Percentiles rank a stretch among this genome's conserved stretches.
phyloP scores from a whole-genome alignment of 1,140 invertebrate species.

The Leptinotarsa defecta region DNA sequence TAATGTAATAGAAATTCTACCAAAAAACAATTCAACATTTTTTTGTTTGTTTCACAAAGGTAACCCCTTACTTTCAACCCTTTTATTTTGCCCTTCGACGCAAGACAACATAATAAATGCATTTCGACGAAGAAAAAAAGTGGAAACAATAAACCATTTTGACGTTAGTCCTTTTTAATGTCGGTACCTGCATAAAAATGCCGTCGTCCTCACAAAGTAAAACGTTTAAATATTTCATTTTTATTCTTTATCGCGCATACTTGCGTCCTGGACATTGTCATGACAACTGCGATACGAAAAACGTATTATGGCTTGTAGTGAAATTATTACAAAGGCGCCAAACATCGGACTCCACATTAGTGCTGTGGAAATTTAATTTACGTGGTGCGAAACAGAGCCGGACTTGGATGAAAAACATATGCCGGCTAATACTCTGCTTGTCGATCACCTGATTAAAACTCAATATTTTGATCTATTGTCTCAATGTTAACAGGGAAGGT shows the following conservation, averaged over 20 bases:
- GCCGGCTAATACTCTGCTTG: too few species aligned
- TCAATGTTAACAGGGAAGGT: too few species aligned
- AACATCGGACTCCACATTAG: slow-evolving; percentile 46
- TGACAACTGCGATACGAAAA: slow-evolving; percentile 40
- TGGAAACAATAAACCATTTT: slow-evolving; percentile 28
- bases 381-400: background rate
- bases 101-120: slow-evolving; percentile 20
- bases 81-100: too few species aligned
- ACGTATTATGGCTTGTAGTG: slow-evolving; percentile 43
- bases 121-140: slow-evolving; percentile 8
- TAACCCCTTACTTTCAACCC: too few species aligned
- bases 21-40: too few species aligned
- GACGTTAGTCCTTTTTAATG: slow-evolving; percentile 33
- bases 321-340: slow-evolving; percentile 52
- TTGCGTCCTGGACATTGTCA: slow-evolving; percentile 42
- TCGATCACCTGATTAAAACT: too few species aligned
- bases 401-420: background rate
- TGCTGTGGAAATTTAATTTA: slow-evolving; percentile 40
- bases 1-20: too few species aligned
- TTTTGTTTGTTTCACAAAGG: too few species aligned
- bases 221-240: slow-evolving; percentile 49
- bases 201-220: slow-evolving; percentile 35
- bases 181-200: slow-evolving; percentile 34
- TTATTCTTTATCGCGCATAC: slow-evolving; percentile 46
- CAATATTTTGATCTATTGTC: too few species aligned